A percentile compares a stretch with the other conserved stretches of the same genome.
phyloP scores from a whole-genome alignment of 2,888 invertebrate genomes.

The Rhorus exstirpatorius region DNA sequence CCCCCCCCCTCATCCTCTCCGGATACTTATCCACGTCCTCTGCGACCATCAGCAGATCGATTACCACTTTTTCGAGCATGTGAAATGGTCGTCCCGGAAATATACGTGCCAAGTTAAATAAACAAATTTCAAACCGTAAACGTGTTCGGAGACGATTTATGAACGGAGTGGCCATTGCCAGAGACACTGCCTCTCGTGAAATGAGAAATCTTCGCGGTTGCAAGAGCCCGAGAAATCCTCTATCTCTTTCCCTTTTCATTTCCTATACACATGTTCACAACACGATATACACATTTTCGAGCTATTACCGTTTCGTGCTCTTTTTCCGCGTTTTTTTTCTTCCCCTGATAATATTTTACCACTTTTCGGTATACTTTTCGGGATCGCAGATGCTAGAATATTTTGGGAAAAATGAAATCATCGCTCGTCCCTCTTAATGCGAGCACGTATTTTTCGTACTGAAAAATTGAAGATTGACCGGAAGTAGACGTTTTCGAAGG shows the following conservation, averaged over 20 bases:
- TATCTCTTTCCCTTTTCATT: slow-evolving; percentile 43
- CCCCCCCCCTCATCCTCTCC: slow-evolving; percentile 2
- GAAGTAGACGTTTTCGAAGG: slow-evolving; percentile 51
- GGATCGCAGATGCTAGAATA: slow-evolving; percentile 50
- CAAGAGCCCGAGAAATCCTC: slow-evolving; percentile 1
- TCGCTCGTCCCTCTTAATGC: slow-evolving; percentile 27
- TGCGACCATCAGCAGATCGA: slow-evolving; percentile 54
- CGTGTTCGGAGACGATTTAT: slow-evolving; percentile 22
- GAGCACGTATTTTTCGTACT: not conserved
- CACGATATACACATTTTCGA: slow-evolving; percentile 44
- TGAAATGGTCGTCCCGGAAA: slow-evolving; percentile 47
- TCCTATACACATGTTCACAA: slow-evolving; percentile 65
- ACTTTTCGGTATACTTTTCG: slow-evolving; percentile 36
- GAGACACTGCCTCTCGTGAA: slow-evolving; percentile 18
- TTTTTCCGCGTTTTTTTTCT: slow-evolving; percentile 29
- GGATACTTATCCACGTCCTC: slow-evolving; percentile 28
- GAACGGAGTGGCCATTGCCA: slow-evolving; percentile 45
- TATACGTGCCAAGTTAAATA: slow-evolving; percentile 71
- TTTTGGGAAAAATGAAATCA: slow-evolving; percentile 54
- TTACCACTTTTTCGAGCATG: slow-evolving; percentile 68
- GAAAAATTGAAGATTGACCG: slow-evolving; percentile 54
- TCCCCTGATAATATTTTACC: slow-evolving; percentile 29
- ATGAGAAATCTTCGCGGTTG: slow-evolving; percentile 35
- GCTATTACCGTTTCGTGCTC: slow-evolving; percentile 40
- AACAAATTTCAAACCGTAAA: slow-evolving; percentile 69